phyloP scores from a whole-genome alignment of 2,113 vertebrate genomes.

The Pseudolaguvia tuberculata region DNA sequence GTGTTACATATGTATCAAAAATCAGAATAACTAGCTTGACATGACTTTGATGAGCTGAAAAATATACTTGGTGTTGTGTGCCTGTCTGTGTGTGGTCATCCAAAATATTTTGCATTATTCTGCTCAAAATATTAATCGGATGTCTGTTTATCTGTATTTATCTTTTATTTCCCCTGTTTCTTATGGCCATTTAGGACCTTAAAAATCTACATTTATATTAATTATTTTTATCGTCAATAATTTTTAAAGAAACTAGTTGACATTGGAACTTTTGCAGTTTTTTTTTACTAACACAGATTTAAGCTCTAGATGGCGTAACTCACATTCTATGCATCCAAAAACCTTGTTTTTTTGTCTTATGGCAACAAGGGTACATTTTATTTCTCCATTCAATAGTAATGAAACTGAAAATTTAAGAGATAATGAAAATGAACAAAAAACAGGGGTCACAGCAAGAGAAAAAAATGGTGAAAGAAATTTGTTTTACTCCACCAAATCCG shows the following conservation, averaged over 20 bases:
- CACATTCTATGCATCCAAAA: neutral
- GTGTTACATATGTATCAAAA: no score
- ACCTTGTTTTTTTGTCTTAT: neutral
- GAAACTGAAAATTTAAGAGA: neutral
- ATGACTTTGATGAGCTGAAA: no score
- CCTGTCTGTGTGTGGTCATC: neutral
- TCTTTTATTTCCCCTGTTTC: neutral
- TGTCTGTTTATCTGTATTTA: neutral
- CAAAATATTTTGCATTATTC: neutral
- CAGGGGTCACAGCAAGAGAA: neutral
- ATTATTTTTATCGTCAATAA: neutral
- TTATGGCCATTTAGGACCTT: neutral
- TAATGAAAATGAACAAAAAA: neutral
- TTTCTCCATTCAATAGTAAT: neutral
- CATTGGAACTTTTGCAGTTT: neutral
- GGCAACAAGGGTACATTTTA: neutral
- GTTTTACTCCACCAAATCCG: neutral
- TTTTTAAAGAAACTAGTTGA: neutral
- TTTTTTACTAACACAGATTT: neutral
- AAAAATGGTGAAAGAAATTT: neutral
- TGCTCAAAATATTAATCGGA: no score
- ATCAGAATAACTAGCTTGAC: no score
- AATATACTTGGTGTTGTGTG: neutral
- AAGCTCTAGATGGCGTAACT: constrained; percentile 37
- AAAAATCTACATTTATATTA: neutral